phyloP scores from a whole-genome alignment of 2,797 vertebrate genomes.

The Acanthurus lineatus region DNA sequence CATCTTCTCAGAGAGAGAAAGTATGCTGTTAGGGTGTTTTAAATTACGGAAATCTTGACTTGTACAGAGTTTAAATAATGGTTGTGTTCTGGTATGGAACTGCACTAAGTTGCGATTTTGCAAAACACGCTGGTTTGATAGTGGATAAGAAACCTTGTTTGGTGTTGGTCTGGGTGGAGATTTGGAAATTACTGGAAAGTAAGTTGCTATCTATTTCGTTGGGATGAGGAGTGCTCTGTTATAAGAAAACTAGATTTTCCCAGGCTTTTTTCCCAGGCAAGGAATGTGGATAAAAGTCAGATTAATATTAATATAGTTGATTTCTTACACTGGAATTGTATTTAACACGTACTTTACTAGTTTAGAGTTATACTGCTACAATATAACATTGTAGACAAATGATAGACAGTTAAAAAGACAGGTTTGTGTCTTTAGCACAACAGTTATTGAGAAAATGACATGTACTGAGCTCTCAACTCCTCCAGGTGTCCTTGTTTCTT shows the following conservation, averaged over 20 bases:
- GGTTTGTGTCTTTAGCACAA: not conserved
- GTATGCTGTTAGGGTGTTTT: no score
- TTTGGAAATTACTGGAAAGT: not conserved
- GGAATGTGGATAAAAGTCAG: not conserved
- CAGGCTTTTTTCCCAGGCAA: not conserved
- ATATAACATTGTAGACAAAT: no score
- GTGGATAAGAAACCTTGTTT: not conserved
- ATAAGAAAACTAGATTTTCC: not conserved
- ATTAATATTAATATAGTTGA: not conserved
- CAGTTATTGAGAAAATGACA: not conserved
- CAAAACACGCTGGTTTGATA: not conserved
- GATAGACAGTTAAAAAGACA: not conserved
- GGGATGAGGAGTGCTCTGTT: not conserved
- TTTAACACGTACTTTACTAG: not conserved
- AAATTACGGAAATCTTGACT: no score
- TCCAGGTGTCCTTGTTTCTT: slow-evolving; percentile 15
- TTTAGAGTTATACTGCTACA: not conserved
- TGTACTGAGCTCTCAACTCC: slow-evolving; percentile 5
- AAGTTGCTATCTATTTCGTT: not conserved
- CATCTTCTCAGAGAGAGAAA: no score
- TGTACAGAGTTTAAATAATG: no score
- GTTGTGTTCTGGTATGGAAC: no score
- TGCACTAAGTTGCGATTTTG: no score
- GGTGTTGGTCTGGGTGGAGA: not conserved
- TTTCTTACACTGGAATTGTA: not conserved